Evolutionary conservation across 2,888 invertebrate genomes (phyloP).

Genomic region (Sphaeridia pumilis): DNA sequence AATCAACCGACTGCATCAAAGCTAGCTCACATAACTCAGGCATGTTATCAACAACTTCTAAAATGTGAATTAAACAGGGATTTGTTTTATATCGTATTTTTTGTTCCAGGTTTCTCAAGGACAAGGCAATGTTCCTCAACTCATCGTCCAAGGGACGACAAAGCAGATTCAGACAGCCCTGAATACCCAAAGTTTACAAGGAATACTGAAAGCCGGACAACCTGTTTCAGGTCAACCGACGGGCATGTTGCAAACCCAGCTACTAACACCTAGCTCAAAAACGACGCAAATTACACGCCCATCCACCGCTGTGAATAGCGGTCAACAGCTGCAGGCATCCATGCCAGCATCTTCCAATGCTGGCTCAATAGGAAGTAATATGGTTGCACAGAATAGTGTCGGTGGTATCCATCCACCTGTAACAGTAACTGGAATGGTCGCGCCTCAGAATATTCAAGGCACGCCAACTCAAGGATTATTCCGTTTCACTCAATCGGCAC

Average conservation of each 20-base stretch:
- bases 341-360: not conserved
- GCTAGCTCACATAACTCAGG: conserved; percentile 19
- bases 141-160: conserved; percentile 56
- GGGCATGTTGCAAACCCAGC: conserved; percentile 26
- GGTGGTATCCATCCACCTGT: too few relatives aligned
- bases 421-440: too few relatives aligned
- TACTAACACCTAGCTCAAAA: conserved; percentile 11
- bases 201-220: conserved; percentile 50
- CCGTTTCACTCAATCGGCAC: too few relatives aligned
- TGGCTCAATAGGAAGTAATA: conserved; percentile 6
- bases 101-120: conserved; percentile 8
- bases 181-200: conserved; percentile 62
- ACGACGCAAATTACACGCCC: not conserved
- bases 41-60: not conserved
- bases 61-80: not conserved
- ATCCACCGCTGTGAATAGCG: too few relatives aligned
- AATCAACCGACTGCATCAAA: conserved; percentile 16
- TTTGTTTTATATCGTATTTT: not conserved
- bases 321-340: too few relatives aligned
- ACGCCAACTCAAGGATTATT: too few relatives aligned
- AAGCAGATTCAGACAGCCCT: conserved; percentile 52
- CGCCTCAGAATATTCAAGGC: too few relatives aligned
- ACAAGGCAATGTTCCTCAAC: conserved; percentile 22
- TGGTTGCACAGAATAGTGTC: too few relatives aligned
- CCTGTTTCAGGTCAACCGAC: conserved; percentile 21